Percentiles rank a stretch among this genome's conserved stretches.
Conservation (phyloP, 2,797 vertebrate genomes). For the Hypotaenidia okinawae region DNA sequence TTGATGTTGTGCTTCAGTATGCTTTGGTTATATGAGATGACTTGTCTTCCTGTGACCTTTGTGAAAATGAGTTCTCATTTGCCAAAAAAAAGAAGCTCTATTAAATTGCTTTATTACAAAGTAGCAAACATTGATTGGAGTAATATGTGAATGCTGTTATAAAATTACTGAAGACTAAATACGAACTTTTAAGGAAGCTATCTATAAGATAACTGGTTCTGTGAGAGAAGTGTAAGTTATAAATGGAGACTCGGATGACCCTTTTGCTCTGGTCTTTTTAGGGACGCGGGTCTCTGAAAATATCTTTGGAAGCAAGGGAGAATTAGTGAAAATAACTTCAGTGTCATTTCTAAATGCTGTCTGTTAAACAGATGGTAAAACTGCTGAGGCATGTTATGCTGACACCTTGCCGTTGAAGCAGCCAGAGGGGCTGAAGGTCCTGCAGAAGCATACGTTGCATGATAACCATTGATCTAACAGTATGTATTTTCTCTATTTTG, state of each 20-base stretch:
- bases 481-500: background rate
- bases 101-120: background rate
- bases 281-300: conserved; percentile 2
- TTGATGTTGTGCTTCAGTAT: background rate
- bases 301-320: background rate
- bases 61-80: background rate
- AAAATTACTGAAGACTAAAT: background rate
- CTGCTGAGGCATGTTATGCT: conserved; percentile 37
- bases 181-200: background rate
- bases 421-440: background rate
- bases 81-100: background rate
- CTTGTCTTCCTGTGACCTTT: background rate
- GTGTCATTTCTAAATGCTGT: background rate
- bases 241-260: background rate
- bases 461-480: background rate
- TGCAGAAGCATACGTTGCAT: background rate
- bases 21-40: background rate
- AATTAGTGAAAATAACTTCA: conserved; percentile 17
- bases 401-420: conserved; percentile 30
- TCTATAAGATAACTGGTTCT: background rate
- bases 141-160: background rate
- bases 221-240: background rate
- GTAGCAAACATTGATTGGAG: background rate
- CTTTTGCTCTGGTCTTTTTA: background rate
- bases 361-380: conserved; percentile 38